These are phyloP conservation scores for Corynorhinus townsendii DNA, from an alignment of 2,113 vertebrate genomes.

Conservation along the genomic window DNA sequence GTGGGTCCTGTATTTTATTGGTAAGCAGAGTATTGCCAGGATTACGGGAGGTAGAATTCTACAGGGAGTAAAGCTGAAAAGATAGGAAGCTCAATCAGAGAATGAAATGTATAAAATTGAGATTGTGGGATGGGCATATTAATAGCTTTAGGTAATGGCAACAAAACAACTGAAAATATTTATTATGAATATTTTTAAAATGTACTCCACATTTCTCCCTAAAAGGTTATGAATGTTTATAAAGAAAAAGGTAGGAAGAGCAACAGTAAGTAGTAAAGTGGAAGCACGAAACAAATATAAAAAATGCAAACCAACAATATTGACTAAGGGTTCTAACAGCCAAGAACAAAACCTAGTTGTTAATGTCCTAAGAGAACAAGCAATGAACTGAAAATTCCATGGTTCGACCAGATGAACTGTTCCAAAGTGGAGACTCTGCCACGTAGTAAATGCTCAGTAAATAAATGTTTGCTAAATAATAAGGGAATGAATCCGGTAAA, in stretches of 20 bases:
- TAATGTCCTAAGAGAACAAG: background rate
- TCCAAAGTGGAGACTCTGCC: background rate
- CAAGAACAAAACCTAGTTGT: background rate
- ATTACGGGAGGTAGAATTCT: background rate
- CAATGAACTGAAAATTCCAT: background rate
- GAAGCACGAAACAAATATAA: background rate
- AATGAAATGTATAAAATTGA: background rate
- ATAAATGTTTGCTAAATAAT: background rate
- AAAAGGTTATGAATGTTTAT: background rate
- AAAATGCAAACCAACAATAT: background rate
- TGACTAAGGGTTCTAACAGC: background rate
- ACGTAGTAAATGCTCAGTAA: background rate
- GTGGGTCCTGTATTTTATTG: background rate
- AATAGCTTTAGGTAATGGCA: background rate
- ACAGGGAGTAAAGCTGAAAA: background rate
- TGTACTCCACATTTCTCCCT: background rate
- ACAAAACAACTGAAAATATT: background rate
- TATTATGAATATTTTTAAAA: background rate
- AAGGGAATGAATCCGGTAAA: background rate
- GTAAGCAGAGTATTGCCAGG: background rate
- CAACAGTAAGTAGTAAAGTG: background rate
- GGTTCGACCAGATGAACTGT: background rate
- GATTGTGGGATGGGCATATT: background rate
- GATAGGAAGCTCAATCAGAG: background rate
- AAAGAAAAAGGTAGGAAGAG: background rate